A percentile compares a stretch with the other conserved stretches of the same genome.
Conservation (phyloP, 1,140 invertebrate genomes). For the Eumaeus atala region DNA sequence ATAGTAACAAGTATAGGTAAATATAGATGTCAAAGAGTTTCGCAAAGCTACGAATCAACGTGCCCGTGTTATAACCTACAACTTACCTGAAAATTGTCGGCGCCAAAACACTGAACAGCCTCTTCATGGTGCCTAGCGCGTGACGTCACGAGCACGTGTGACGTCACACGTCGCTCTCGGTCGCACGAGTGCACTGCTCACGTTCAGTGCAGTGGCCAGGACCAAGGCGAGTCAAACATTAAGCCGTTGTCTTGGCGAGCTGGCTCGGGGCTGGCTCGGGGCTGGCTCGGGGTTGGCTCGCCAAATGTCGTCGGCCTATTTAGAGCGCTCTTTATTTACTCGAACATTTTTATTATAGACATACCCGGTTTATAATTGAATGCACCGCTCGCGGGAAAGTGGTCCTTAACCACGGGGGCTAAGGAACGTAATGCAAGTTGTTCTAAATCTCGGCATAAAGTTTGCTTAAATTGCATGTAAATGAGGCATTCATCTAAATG, state of each 20-base stretch:
- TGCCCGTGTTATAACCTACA: neutral
- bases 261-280: no score
- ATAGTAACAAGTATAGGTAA: no score
- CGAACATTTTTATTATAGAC: slow-evolving; percentile 21
- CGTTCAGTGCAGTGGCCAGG: slow-evolving; percentile 12
- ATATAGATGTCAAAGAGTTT: no score
- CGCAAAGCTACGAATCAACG: no score
- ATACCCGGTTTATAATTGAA: slow-evolving; percentile 19
- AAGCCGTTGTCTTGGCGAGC: slow-evolving; percentile 27
- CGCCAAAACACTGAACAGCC: slow-evolving; percentile 14
- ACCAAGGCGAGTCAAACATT: slow-evolving; percentile 21
- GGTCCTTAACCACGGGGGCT: no score
- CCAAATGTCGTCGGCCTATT: slow-evolving; percentile 26
- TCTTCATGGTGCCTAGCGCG: slow-evolving; percentile 13
- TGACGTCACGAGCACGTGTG: neutral
- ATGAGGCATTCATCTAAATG: no score
- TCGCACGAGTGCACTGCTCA: neutral
- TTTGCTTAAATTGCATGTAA: no score
- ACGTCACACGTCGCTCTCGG: neutral
- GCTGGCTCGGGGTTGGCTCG: no score
- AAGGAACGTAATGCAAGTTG: no score
- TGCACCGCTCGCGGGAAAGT: neutral
- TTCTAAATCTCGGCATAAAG: no score
- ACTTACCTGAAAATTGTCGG: slow-evolving; percentile 12
- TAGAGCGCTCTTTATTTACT: slow-evolving; percentile 21